Conservation (phyloP, 2,888 invertebrate genomes). For the Drosophila lacicola region DNA sequence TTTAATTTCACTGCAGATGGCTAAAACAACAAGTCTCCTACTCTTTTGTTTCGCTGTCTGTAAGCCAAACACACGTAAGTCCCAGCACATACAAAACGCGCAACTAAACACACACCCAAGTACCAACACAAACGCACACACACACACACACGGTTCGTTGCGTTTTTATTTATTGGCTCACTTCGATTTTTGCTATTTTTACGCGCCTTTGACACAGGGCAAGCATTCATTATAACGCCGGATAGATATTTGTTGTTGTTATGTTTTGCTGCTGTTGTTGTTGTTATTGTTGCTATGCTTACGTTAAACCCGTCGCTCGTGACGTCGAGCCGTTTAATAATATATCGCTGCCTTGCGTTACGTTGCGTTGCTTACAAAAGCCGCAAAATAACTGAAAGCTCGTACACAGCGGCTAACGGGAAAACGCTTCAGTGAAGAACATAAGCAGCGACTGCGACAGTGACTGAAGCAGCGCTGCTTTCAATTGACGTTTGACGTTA, state of each 20-base stretch:
- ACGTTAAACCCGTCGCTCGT: constrained; percentile 19
- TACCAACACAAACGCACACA: not conserved
- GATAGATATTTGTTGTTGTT: constrained; percentile 30
- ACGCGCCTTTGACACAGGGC: constrained; percentile 33
- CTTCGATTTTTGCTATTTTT: constrained; percentile 61
- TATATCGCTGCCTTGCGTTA: not conserved
- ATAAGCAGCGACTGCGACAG: constrained; percentile 13
- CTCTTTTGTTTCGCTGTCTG: constrained; percentile 12
- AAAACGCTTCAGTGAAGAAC: constrained; percentile 6
- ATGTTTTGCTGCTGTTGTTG: not conserved
- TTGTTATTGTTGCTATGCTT: constrained; percentile 20
- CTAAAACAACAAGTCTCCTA: constrained; percentile 24
- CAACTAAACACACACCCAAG: constrained; percentile 4
- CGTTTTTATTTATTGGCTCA: constrained; percentile 44
- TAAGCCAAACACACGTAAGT: constrained; percentile 5
- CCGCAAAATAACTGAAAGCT: constrained; percentile 44
- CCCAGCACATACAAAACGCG: not conserved
- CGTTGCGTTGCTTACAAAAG: constrained; percentile 42
- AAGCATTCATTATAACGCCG: constrained; percentile 23
- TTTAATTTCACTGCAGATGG: constrained; percentile 6
- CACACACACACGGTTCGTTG: constrained; percentile 26
- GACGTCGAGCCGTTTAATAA: not conserved
- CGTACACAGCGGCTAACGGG: constrained; percentile 14
- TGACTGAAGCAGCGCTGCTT: constrained; percentile 39
- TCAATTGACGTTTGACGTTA: constrained; percentile 36